phyloP scores from a whole-genome alignment of 2,888 invertebrate species.

The Epicampocera succincta region DNA sequence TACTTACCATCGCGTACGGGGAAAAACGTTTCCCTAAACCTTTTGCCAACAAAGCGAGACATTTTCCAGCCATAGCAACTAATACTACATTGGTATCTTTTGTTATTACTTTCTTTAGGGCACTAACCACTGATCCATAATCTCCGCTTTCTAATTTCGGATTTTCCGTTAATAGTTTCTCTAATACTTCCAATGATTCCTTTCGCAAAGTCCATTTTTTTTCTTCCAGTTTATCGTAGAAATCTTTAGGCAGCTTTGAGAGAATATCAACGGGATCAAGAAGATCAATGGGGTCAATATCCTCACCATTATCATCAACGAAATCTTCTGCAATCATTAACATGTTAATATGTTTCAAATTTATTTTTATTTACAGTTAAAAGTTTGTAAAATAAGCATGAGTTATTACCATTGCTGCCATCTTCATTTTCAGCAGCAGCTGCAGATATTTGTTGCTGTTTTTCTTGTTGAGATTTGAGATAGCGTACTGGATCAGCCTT shows the following conservation, averaged over 20 bases:
- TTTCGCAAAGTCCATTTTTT: constrained; percentile 99
- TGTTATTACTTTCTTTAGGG: constrained; percentile 93
- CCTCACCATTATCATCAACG: constrained; percentile 82
- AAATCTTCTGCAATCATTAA: constrained; percentile 81
- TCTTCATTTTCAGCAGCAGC: constrained; percentile 82
- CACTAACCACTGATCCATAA: constrained; percentile 93
- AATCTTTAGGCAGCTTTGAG: constrained; percentile 96
- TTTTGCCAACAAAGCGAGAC: constrained; percentile 89
- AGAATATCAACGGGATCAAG: constrained; percentile 96
- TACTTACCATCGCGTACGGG: constrained; percentile 86
- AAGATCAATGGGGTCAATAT: constrained; percentile 94
- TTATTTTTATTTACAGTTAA: not conserved
- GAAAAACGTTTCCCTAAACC: constrained; percentile 94
- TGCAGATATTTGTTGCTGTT: constrained; percentile 78
- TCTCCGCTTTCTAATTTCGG: constrained; percentile 96
- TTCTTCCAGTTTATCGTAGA: constrained; percentile 95
- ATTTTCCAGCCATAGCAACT: constrained; percentile 92
- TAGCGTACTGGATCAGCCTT: constrained; percentile 80
- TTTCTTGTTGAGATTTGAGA: constrained; percentile 81
- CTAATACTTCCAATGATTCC: constrained; percentile 92
- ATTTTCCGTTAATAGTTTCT: constrained; percentile 87
- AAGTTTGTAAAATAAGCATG: not conserved
- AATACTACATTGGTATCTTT: constrained; percentile 98
- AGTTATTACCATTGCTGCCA: constrained; percentile 76
- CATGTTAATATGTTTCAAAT: too few species aligned